A percentile compares a stretch with the other conserved stretches of the same genome.
phyloP scores from a whole-genome alignment of 2,113 vertebrate genomes.

The Eleginops maclovinus region DNA sequence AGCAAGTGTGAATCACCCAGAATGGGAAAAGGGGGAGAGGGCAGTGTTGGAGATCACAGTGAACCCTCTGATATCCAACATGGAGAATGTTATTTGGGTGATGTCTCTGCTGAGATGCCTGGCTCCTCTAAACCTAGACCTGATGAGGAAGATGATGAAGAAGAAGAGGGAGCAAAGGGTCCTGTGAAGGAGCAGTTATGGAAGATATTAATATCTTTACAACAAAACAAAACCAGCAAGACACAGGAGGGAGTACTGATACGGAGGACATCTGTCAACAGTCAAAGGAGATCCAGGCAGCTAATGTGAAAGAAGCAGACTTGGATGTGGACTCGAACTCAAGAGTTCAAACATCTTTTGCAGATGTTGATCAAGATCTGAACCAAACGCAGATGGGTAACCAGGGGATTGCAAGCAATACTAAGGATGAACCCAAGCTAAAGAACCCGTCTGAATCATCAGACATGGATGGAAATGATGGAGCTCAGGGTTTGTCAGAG shows the following conservation, averaged over 20 bases:
- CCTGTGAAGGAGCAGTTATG: not conserved
- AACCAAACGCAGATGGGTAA: not conserved
- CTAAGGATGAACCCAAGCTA: not conserved
- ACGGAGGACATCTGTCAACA: not conserved
- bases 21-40: not conserved
- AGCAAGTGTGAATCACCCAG: not conserved
- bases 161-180: fast-evolving
- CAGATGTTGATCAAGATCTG: not conserved
- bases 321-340: not conserved
- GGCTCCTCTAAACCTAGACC: not conserved
- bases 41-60: not conserved
- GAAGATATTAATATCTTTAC: not conserved
- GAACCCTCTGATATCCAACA: constrained; percentile 10
- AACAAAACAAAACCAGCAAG: not conserved
- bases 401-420: not conserved
- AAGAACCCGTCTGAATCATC: not conserved
- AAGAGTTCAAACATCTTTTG: not conserved
- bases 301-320: not conserved
- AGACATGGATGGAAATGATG: not conserved
- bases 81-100: not conserved
- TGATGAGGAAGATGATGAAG: not conserved
- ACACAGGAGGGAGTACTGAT: not conserved
- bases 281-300: constrained; percentile 5
- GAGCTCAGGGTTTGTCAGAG: not conserved
- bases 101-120: constrained; percentile 11